These are phyloP conservation scores for Myxocyprinus asiaticus DNA, from an alignment of 2,113 vertebrate genomes.

Conservation along the genomic window DNA sequence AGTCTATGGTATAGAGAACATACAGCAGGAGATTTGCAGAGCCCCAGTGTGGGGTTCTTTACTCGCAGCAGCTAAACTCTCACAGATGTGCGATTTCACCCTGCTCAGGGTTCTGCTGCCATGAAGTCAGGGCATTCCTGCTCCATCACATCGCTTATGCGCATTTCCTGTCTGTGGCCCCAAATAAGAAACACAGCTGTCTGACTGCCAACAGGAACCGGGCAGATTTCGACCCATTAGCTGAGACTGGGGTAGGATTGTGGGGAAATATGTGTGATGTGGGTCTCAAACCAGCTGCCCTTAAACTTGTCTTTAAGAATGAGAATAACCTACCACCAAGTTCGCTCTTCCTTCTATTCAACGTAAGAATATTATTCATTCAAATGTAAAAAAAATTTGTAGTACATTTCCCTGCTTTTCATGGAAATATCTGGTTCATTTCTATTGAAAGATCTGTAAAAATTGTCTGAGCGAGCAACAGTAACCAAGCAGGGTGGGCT, in stretches of 20 bases:
- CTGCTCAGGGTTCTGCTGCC: conserved; percentile 44
- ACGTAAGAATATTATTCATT: no score
- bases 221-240: conserved; percentile 35
- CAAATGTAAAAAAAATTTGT: not conserved
- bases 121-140: conserved; percentile 51
- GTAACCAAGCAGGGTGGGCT: no score
- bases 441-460: no score
- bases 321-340: no score
- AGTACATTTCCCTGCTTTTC: no score
- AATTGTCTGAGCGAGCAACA: no score
- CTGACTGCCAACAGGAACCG: conserved; percentile 44
- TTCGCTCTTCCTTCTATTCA: no score
- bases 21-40: conserved; percentile 44
- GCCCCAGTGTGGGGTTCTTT: conserved; percentile 56
- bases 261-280: not conserved
- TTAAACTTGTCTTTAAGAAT: not conserved
- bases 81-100: conserved; percentile 70
- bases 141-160: conserved; percentile 66
- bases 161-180: conserved; percentile 73
- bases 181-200: conserved; percentile 51
- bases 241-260: not conserved
- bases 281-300: not conserved
- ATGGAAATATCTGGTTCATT: no score
- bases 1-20: conserved; percentile 21
- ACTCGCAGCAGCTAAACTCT: conserved; percentile 70